phyloP scores from a whole-genome alignment of 2,113 vertebrate genomes.

The Limanda limanda region DNA sequence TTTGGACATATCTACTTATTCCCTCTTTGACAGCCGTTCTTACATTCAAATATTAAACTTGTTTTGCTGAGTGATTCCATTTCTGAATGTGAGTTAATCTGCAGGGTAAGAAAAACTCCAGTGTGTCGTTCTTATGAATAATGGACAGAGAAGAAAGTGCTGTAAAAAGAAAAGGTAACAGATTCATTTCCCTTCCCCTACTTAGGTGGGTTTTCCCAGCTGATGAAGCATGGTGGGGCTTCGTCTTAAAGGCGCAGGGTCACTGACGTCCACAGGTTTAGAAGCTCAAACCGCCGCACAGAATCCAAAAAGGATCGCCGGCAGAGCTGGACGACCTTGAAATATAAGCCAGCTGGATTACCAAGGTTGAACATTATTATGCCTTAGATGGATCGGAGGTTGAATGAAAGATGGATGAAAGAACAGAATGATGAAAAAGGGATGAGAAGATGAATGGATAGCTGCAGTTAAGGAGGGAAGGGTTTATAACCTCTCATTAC shows the following conservation, averaged over 20 bases:
- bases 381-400: conserved; percentile 41
- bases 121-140: conserved; percentile 6
- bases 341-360: conserved; percentile 54
- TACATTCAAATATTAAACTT: not conserved
- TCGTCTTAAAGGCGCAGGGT: not conserved
- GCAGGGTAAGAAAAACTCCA: not conserved
- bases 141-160: not conserved
- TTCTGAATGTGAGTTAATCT: conserved; percentile 10
- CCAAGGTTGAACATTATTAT: conserved; percentile 68
- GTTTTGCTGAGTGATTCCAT: conserved; percentile 13
- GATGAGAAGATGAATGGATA: conserved; percentile 69
- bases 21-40: conserved; percentile 13
- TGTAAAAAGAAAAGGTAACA: not conserved
- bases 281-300: conserved; percentile 15
- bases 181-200: conserved; percentile 1
- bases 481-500: conserved; percentile 73
- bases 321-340: conserved; percentile 63
- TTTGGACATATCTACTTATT: conserved; percentile 13
- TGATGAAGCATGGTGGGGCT: not conserved
- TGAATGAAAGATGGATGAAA: conserved; percentile 60
- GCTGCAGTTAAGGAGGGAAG: conserved; percentile 41
- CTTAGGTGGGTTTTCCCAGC: not conserved
- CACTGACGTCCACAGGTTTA: conserved; percentile 16
- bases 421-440: conserved; percentile 61
- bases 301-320: conserved; percentile 38